Conservation (phyloP, 30 jellyfish, hydroid and myxozoan genomes). For the Rhopilema esculentum region DNA sequence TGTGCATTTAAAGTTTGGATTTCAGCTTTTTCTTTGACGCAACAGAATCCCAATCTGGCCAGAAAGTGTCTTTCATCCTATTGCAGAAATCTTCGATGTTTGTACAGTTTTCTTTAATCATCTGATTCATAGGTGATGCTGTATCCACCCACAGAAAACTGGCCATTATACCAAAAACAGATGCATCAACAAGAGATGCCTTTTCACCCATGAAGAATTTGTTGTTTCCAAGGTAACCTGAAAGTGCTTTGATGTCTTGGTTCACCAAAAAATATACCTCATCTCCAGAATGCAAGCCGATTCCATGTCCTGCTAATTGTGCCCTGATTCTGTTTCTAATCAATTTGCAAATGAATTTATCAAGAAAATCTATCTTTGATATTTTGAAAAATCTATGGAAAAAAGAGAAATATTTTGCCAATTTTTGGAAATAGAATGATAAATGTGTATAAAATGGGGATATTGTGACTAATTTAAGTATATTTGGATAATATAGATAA, state of each 20-base stretch:
- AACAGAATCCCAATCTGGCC: slow-evolving; percentile 60
- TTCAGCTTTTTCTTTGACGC: not conserved
- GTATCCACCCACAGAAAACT: slow-evolving; percentile 15
- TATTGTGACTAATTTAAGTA: no score
- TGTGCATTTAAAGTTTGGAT: not conserved
- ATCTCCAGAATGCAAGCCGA: slow-evolving; percentile 42
- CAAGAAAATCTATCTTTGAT: slow-evolving; percentile 7
- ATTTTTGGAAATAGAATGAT: not conserved
- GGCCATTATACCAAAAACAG: slow-evolving; percentile 52
- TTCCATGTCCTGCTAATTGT: slow-evolving; percentile 37
- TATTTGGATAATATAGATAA: no score
- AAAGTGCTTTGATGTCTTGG: slow-evolving; percentile 49
- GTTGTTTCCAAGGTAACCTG: slow-evolving; percentile 45
- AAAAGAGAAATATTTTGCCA: not conserved
- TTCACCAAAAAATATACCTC: slow-evolving; percentile 32
- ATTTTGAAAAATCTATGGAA: not conserved
- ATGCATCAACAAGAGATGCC: slow-evolving; percentile 27
- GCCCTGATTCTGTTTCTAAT: slow-evolving; percentile 1
- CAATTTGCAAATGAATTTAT: not conserved
- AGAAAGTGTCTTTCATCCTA: slow-evolving; percentile 50
- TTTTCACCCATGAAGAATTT: slow-evolving; percentile 43
- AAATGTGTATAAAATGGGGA: no score
- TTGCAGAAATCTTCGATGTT: slow-evolving; percentile 31
- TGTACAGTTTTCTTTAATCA: not conserved
- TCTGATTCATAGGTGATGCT: slow-evolving; percentile 13